Percentiles rank a stretch among this genome's conserved stretches.
Conservation (phyloP, 1,140 invertebrate species). For the Trachymyrmex cornetzi region DNA sequence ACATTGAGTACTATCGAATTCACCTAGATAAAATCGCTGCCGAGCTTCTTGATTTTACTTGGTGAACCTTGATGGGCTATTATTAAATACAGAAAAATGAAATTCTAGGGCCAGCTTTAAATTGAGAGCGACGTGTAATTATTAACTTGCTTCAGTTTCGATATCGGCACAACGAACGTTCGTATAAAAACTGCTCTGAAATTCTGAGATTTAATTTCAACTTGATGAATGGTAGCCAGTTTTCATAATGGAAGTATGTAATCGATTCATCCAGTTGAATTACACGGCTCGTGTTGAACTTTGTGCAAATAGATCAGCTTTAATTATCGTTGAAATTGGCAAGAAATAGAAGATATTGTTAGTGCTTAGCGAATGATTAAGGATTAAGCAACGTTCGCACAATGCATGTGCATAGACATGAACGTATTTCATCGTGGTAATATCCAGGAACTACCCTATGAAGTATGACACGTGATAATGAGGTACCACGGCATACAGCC, state of each 20-base stretch:
- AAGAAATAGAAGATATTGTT: neutral
- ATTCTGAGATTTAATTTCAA: conserved; percentile 31
- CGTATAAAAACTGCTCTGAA: neutral
- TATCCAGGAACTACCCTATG: conserved; percentile 39
- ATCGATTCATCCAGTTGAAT: conserved; percentile 9
- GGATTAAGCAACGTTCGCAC: conserved; percentile 10
- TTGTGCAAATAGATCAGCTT: neutral
- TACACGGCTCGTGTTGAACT: neutral
- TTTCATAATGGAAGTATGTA: neutral
- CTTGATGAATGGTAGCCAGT: conserved; percentile 2
- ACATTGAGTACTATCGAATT: conserved; percentile 7
- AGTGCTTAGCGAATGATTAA: conserved; percentile 4
- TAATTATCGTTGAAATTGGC: neutral
- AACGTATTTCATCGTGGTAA: conserved; percentile 25
- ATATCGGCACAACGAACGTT: neutral
- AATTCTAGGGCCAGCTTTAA: neutral
- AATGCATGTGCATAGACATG: neutral
- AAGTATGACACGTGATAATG: conserved; percentile 56
- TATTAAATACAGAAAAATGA: conserved; percentile 26
- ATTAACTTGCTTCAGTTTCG: conserved; percentile 34
- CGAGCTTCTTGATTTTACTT: neutral
- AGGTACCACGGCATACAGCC: conserved; percentile 39
- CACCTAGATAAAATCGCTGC: conserved; percentile 6
- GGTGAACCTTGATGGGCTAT: neutral
- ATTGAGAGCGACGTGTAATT: conserved; percentile 15